Conservation (phyloP, 2,888 invertebrate genomes). For the Drosophila dives region DNA sequence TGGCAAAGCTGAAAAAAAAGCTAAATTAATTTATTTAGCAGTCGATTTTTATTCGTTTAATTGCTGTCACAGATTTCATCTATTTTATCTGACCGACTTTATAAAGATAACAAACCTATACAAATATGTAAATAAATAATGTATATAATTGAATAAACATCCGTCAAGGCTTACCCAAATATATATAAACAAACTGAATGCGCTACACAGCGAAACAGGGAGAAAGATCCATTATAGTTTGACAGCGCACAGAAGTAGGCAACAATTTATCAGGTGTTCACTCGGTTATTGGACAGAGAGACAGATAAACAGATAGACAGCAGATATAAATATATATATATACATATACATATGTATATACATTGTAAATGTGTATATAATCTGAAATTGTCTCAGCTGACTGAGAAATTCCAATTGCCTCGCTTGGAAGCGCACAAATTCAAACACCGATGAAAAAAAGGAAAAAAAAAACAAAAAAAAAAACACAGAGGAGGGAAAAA, state of each 20-base stretch:
- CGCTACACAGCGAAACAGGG: background rate
- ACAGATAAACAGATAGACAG: constrained; percentile 15
- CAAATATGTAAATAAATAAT: background rate
- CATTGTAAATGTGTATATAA: background rate
- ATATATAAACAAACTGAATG: background rate
- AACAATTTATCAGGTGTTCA: constrained; percentile 60
- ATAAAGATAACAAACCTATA: background rate
- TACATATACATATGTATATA: background rate
- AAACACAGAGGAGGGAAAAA: constrained; percentile 1
- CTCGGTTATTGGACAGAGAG: constrained; percentile 29
- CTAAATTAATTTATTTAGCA: too few species aligned
- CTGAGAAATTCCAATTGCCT: constrained; percentile 58
- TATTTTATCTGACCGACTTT: constrained; percentile 1
- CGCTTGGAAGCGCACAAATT: constrained; percentile 49
- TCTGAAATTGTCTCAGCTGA: constrained; percentile 49
- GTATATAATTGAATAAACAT: background rate
- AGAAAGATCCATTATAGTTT: constrained; percentile 30
- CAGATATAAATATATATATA: background rate
- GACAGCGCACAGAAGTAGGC: constrained; percentile 52
- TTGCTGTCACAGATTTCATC: background rate
- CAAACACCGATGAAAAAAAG: background rate
- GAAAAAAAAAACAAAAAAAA: background rate
- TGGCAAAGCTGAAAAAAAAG: too few species aligned
- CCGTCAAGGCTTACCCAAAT: background rate
- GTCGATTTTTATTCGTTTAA: background rate